Conservation (phyloP, 1,140 invertebrate species). For the Anastatus disparis region DNA sequence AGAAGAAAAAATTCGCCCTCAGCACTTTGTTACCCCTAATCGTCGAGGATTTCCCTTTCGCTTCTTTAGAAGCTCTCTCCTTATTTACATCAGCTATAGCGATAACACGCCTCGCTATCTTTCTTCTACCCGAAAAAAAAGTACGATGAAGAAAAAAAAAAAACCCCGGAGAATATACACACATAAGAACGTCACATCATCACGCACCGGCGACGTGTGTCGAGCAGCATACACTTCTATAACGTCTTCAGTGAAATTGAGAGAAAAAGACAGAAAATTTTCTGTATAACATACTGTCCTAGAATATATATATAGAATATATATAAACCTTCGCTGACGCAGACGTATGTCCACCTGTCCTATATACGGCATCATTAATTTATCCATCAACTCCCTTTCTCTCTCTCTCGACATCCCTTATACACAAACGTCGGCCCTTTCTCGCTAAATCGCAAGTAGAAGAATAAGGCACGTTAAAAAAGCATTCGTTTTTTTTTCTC, state of each 20-base stretch:
- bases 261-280: no score
- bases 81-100: not conserved
- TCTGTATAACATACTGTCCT: no score
- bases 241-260: no score
- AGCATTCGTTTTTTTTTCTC: slow-evolving; percentile 40
- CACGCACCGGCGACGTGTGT: no score
- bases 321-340: slow-evolving; percentile 51
- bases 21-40: slow-evolving; percentile 27
- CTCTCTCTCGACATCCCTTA: no score
- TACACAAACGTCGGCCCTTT: slow-evolving; percentile 8
- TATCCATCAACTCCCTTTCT: slow-evolving; percentile 59
- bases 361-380: slow-evolving; percentile 57
- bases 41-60: slow-evolving; percentile 3
- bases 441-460: slow-evolving; percentile 42
- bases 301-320: no score
- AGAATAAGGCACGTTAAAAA: slow-evolving; percentile 42
- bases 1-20: not conserved
- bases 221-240: no score
- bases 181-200: no score
- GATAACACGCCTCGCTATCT: not conserved
- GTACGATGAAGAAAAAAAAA: slow-evolving; percentile 7
- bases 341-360: slow-evolving; percentile 51
- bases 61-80: not conserved
- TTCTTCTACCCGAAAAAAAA: no score
- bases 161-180: not conserved